phyloP scores from a whole-genome alignment of 1,140 invertebrate genomes.

The Anastatus disparis region DNA sequence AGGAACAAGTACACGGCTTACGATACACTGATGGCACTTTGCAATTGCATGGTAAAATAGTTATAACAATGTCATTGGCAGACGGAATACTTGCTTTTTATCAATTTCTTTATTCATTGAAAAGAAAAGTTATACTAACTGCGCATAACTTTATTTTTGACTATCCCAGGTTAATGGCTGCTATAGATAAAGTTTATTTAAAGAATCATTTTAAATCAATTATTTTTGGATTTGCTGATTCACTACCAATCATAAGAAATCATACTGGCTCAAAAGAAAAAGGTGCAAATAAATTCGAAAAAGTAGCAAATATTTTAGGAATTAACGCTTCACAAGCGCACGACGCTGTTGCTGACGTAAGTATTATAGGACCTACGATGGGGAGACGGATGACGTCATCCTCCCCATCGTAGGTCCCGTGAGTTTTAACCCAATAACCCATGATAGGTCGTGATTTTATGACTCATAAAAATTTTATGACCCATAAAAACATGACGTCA shows the following conservation, averaged over 20 bases:
- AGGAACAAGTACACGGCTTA: slow-evolving; percentile 3
- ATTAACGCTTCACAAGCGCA: no score
- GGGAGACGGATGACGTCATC: no score
- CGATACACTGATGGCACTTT: background rate
- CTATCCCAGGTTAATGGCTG: slow-evolving; percentile 15
- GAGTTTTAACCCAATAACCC: no score
- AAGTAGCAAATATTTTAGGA: no score
- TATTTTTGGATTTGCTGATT: background rate
- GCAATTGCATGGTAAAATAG: background rate
- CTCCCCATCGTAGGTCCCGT: no score
- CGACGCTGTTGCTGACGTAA: no score
- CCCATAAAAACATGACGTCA: no score
- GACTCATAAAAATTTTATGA: no score
- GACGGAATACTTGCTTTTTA: background rate
- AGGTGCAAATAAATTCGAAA: background rate
- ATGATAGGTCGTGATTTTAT: no score
- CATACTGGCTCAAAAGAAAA: background rate
- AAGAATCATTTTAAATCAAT: slow-evolving; percentile 4
- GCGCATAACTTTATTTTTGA: slow-evolving; percentile 23
- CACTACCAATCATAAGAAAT: slow-evolving; percentile 16
- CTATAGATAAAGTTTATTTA: slow-evolving; percentile 23
- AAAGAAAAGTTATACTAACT: slow-evolving; percentile 5
- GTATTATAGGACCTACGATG: background rate
- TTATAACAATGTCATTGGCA: background rate
- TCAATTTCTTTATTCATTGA: background rate